Evolutionary conservation across 92 coral and sea anemone genomes (phyloP).

Genomic region (Muricea muricata): DNA sequence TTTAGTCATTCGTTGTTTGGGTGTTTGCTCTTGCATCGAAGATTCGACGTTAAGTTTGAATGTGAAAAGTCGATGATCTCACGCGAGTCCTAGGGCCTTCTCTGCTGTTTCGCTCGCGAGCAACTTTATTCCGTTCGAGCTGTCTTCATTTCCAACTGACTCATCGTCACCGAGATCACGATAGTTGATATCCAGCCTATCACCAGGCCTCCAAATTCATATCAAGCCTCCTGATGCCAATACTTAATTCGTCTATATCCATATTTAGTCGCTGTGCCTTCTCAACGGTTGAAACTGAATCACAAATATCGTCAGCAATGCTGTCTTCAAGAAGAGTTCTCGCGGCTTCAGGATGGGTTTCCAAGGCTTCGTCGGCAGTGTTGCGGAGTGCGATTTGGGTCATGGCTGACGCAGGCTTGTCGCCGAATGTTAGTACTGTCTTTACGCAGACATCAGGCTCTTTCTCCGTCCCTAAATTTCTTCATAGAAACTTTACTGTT

Average conservation of each 20-base stretch:
- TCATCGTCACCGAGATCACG: neutral
- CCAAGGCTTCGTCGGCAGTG: constrained; percentile 48
- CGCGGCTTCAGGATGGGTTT: constrained; percentile 61
- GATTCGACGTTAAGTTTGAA: neutral
- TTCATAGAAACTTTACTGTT: neutral
- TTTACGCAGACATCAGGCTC: constrained; percentile 39
- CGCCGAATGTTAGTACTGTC: constrained; percentile 61
- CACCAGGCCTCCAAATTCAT: constrained; percentile 59
- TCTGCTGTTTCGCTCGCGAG: constrained; percentile 16
- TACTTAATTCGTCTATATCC: constrained; percentile 41
- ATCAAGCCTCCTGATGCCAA: constrained; percentile 51
- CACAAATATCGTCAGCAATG: constrained; percentile 70
- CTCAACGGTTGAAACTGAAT: constrained; percentile 43
- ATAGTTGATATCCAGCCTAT: constrained; percentile 60
- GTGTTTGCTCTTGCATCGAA: neutral
- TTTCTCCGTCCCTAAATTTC: constrained; percentile 28
- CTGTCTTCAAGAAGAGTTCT: constrained; percentile 48
- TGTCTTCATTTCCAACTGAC: neutral
- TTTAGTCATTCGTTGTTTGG: constrained; percentile 28
- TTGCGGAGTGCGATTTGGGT: constrained; percentile 24
- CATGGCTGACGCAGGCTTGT: constrained; percentile 68
- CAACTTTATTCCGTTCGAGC: constrained; percentile 34
- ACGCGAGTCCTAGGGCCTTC: constrained; percentile 56
- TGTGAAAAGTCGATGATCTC: neutral
- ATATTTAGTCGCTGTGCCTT: constrained; percentile 34